These are phyloP conservation scores for Amaurobius ferox DNA, from an alignment of 2,888 invertebrate genomes.

Conservation along the genomic window DNA sequence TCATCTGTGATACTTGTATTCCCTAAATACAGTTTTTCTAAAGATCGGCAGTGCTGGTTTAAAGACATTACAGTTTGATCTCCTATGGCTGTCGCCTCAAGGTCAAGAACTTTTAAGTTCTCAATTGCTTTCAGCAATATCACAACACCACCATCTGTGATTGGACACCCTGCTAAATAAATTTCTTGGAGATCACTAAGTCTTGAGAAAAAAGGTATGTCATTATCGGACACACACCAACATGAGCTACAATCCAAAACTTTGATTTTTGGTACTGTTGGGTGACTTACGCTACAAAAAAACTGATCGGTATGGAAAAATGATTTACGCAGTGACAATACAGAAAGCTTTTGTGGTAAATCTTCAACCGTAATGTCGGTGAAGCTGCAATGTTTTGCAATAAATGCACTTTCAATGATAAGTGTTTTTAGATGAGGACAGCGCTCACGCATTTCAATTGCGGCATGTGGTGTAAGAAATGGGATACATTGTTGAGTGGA, in stretches of 20 bases:
- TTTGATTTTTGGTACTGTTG: slow-evolving; percentile 61
- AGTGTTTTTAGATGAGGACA: slow-evolving; percentile 55
- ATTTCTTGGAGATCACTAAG: slow-evolving; percentile 62
- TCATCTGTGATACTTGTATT: slow-evolving; percentile 38
- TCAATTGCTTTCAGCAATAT: slow-evolving; percentile 27
- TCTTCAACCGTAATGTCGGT: slow-evolving; percentile 69
- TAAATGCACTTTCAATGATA: slow-evolving; percentile 60
- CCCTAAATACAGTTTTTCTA: slow-evolving; percentile 61
- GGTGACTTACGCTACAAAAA: slow-evolving; percentile 64
- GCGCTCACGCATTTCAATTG: slow-evolving; percentile 51
- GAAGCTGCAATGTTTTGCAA: slow-evolving; percentile 55
- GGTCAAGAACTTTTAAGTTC: slow-evolving; percentile 55
- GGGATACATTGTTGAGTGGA: slow-evolving; percentile 56
- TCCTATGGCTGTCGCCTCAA: slow-evolving; percentile 43
- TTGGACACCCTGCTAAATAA: slow-evolving; percentile 44
- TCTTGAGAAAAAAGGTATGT: slow-evolving; percentile 59
- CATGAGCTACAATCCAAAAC: slow-evolving; percentile 57
- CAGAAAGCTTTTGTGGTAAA: slow-evolving; percentile 53
- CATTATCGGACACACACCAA: slow-evolving; percentile 61
- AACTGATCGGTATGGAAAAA: slow-evolving; percentile 70
- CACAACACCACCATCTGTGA: slow-evolving; percentile 43
- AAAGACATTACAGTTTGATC: slow-evolving; percentile 22
- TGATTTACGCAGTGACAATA: slow-evolving; percentile 54
- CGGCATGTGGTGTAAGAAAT: slow-evolving; percentile 39
- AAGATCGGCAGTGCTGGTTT: slow-evolving; percentile 28